Base-by-base conservation (phyloP, 2,113 vertebrate genomes). In the Pungitius pungitius region DNA sequence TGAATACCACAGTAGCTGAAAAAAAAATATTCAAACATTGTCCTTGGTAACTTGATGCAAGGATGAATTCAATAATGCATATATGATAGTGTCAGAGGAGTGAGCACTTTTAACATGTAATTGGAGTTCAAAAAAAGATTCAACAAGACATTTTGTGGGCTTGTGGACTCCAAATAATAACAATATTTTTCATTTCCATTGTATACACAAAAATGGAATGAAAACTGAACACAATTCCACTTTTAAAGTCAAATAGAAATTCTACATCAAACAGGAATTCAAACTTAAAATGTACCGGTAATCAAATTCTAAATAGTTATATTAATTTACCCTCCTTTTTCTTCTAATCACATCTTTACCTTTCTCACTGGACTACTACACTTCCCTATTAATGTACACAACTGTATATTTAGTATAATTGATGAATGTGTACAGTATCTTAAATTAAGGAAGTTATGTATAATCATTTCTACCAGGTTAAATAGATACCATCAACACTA, bases 1-100 rank as follows among this genome's bases (percentile, higher is more conserved):
- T 99, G 98, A 84, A 99, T 99, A 10, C 97, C 97, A 70, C 97
- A 99, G 91, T 99, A 99, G 87, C 98, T 99, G 84, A 56, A 91
- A 85, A 86, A 69, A 42, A 73, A 35, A 35, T 35, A 35, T 35
- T 4, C 30, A 30, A 30, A 65, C 26, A 78, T 20, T 18, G 39
- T 26, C 12, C 11, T 30, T 11, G 30, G 10, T 14, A 35, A 26
- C 22, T 26, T 26, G 22, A 26, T 22, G 12, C 45, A 6, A 35
- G 6, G 24, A 26, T 33, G 24, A 42, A 42, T 27, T 54, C 8
- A 45, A 17, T 18, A 62, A n/a, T 6, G 15, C 47, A 42, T 11
- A n/a, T 26, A 22, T 24, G 18, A 6, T 33, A 22, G 27, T 54
- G 58, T 55, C 17, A 45, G 27, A 45, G 27, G 17, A 26, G 18